A percentile compares a stretch with the other conserved stretches of the same genome.
These are phyloP conservation scores for Sciaenops ocellatus DNA, from an alignment of 2,797 vertebrate species.

Conservation along the genomic window DNA sequence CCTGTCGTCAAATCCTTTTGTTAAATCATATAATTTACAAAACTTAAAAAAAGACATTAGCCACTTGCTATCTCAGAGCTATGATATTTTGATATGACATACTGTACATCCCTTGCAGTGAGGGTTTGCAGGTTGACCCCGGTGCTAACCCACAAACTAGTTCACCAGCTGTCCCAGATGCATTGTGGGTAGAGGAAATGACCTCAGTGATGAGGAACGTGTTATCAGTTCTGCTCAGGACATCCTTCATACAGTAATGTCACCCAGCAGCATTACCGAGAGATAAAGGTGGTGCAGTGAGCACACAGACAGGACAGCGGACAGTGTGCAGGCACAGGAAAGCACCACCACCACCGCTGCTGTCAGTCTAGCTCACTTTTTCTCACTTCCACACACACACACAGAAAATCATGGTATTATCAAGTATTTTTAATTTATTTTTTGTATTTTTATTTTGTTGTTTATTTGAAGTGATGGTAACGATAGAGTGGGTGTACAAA, in stretches of 20 bases:
- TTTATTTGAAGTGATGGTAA: neutral
- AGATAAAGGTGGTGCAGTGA: conserved; percentile 55
- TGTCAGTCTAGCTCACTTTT: neutral
- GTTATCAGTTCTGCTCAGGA: conserved; percentile 73
- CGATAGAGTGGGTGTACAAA: neutral
- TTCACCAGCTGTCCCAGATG: conserved; percentile 59
- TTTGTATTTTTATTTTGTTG: too few relatives aligned
- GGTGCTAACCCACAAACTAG: conserved; percentile 50
- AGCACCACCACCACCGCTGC: neutral
- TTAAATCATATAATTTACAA: neutral
- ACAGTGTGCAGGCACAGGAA: conserved; percentile 11
- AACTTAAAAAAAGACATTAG: neutral
- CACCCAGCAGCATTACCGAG: conserved; percentile 55
- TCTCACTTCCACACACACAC: neutral
- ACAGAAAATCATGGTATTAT: neutral
- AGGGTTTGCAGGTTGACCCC: conserved; percentile 25
- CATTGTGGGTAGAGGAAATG: conserved; percentile 76
- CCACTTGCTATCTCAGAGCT: neutral
- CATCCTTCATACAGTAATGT: conserved; percentile 67
- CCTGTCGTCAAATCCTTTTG: neutral
- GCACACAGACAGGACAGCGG: conserved; percentile 33
- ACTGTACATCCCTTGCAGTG: neutral
- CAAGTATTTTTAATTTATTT: neutral
- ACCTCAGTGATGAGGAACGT: conserved; percentile 65
- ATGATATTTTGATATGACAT: neutral